phyloP scores from a whole-genome alignment of 2,888 invertebrate genomes.

The Tenthredo amoena region DNA sequence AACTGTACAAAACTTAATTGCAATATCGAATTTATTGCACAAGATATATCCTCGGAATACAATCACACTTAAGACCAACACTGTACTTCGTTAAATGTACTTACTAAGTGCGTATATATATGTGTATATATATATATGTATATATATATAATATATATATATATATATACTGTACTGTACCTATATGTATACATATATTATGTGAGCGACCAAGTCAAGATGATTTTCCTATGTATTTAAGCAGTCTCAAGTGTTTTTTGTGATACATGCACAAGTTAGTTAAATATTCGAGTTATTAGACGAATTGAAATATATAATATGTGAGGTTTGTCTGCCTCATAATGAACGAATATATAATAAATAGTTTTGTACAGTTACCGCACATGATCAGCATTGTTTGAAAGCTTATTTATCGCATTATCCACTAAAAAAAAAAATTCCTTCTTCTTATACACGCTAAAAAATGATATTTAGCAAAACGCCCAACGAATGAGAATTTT shows the following conservation, averaged over 20 bases:
- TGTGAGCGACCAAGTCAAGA: slow-evolving; percentile 35
- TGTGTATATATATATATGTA: neutral
- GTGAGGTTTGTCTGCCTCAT: slow-evolving; percentile 10
- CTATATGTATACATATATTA: slow-evolving; percentile 11
- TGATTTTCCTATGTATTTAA: slow-evolving; percentile 29
- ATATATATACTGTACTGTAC: neutral
- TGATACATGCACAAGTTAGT: slow-evolving; percentile 31
- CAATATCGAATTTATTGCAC: slow-evolving; percentile 43
- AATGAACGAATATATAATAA: neutral
- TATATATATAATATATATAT: slow-evolving; percentile 12
- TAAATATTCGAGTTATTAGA: slow-evolving; percentile 13
- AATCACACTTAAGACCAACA: slow-evolving; percentile 37
- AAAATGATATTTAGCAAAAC: neutral
- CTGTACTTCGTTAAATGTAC: slow-evolving; percentile 24
- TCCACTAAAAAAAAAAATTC: neutral
- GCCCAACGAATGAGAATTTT: neutral
- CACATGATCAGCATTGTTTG: slow-evolving; percentile 5
- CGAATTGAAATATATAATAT: slow-evolving; percentile 10
- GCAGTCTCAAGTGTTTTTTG: slow-evolving; percentile 30
- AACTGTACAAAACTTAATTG: slow-evolving; percentile 31
- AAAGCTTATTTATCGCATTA: neutral
- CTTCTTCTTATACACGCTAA: neutral
- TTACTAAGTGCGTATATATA: slow-evolving; percentile 20
- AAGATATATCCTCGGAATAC: slow-evolving; percentile 20
- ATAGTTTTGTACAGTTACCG: slow-evolving; percentile 36